Conservation (phyloP, 2,888 invertebrate genomes). For the Agelastica alni region DNA sequence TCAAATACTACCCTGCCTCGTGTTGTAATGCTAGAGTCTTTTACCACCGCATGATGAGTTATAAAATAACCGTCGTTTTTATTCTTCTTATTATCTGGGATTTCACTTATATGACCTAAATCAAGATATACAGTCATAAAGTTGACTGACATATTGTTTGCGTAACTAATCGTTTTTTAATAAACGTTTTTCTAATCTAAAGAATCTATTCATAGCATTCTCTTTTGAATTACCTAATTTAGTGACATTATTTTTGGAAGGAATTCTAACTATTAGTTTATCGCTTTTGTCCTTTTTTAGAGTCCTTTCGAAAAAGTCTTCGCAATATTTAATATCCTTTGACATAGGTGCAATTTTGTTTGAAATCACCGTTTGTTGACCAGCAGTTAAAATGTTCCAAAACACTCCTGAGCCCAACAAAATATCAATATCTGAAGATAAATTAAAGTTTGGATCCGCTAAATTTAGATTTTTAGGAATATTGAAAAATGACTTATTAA, state of each 20-base stretch:
- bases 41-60: no score
- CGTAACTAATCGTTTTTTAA: constrained; percentile 12
- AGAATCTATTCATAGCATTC: constrained; percentile 13
- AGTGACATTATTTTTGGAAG: constrained; percentile 10
- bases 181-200: no score
- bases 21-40: constrained; percentile 10
- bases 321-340: no score
- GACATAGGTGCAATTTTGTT: background rate
- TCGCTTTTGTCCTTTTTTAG: no score
- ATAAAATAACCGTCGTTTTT: constrained; percentile 12
- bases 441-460: no score
- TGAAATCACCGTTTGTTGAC: constrained; percentile 1
- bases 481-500: no score
- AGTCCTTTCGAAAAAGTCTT: no score
- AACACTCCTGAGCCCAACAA: no score
- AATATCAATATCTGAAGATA: no score
- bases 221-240: constrained; percentile 17
- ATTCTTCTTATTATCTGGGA: background rate
- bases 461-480: no score
- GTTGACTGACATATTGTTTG: constrained; percentile 14
- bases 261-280: constrained; percentile 23
- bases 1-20: constrained; percentile 28
- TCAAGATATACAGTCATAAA: constrained; percentile 27
- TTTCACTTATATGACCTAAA: constrained; percentile 27
- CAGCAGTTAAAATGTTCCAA: no score